Base-by-base conservation (phyloP, 2,888 invertebrate genomes). In the Ptychoptera albimana region DNA sequence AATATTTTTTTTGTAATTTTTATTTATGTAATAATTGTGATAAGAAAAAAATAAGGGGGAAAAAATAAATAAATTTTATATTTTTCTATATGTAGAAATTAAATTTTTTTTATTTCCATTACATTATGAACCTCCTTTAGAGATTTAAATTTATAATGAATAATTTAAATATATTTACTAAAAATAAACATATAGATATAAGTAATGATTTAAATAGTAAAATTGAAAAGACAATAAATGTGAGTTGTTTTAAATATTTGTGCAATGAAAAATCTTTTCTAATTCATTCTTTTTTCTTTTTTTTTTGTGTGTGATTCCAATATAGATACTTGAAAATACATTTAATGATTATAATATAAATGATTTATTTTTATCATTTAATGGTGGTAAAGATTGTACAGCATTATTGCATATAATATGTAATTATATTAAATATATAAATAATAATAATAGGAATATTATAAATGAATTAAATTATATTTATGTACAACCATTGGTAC, bases 361-460 rank as follows among this genome's bases (percentile, higher is more conserved):
- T 44, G 81, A 89, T 62, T 69, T 92, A 12, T 89, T 91, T 56
- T 60, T 98, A 30, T 85, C 92, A 23, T 98, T 97, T 64, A 98
- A 98, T 60, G 98, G 98, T 4, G 98, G 98, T 2, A 98, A 98
- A 69, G 98, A 98, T 67, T 97, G 97, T 60, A 96, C 96, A 0
- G 89, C 83, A 0, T 70, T 97, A 11, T 68, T 98, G 34, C 83
- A 89, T 61, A 61, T 91, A 49, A 64, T 65, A 11, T 54, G 55
- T 42, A 52, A 51, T 10, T 60, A 54, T 46, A 56, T 56, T 8
- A 47, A 48, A 50, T 70, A 37, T 54, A 57, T 45, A 56, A 66
- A 8, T 52, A 62, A 36, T 55, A 60, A 47, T 57, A 55, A 8
- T 57, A 62, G 4, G 54, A 68, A 29, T 56, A 66, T 42, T 60